A percentile compares a stretch with the other conserved stretches of the same genome.
Conservation (phyloP, 1,140 invertebrate genomes). For the Lerema accius region DNA sequence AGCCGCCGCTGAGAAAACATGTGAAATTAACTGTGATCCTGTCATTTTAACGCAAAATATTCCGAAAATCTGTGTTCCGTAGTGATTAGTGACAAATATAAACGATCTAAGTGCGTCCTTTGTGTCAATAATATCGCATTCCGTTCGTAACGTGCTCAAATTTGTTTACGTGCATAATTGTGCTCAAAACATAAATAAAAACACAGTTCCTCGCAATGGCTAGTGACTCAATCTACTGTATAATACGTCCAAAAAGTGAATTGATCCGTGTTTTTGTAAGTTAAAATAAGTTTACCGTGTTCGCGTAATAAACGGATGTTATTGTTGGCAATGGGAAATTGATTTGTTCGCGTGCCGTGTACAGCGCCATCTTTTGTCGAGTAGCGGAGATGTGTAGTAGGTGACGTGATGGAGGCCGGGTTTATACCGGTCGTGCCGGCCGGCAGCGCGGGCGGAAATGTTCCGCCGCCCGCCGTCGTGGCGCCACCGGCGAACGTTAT, state of each 20-base stretch:
- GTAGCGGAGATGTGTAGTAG: slow-evolving; percentile 51
- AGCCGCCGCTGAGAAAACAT: slow-evolving; percentile 39
- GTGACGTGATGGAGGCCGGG: slow-evolving; percentile 74
- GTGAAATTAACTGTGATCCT: slow-evolving; percentile 37
- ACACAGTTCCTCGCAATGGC: slow-evolving; percentile 65
- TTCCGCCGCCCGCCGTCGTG: slow-evolving; percentile 58
- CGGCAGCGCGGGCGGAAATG: slow-evolving; percentile 45
- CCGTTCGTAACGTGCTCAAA: slow-evolving; percentile 62
- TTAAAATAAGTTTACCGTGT: slow-evolving; percentile 40
- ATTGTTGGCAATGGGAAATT: slow-evolving; percentile 40
- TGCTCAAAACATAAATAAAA: slow-evolving; percentile 45
- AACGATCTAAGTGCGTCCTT: slow-evolving; percentile 12
- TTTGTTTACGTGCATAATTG: slow-evolving; percentile 35
- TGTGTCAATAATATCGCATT: slow-evolving; percentile 36
- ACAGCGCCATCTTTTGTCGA: slow-evolving; percentile 62
- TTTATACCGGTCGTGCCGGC: slow-evolving; percentile 67
- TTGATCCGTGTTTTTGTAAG: slow-evolving; percentile 54
- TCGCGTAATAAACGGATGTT: slow-evolving; percentile 35
- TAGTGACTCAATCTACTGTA: slow-evolving; percentile 49
- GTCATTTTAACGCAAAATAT: slow-evolving; percentile 21
- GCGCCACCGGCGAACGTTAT: slow-evolving; percentile 82
- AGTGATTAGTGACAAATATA: slow-evolving; percentile 6
- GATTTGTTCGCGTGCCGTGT: slow-evolving; percentile 34
- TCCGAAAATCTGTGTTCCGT: slow-evolving; percentile 20
- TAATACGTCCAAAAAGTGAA: slow-evolving; percentile 65